These are phyloP conservation scores for Lordiphosa collinella DNA, from an alignment of 1,140 invertebrate species.

Conservation along the genomic window DNA sequence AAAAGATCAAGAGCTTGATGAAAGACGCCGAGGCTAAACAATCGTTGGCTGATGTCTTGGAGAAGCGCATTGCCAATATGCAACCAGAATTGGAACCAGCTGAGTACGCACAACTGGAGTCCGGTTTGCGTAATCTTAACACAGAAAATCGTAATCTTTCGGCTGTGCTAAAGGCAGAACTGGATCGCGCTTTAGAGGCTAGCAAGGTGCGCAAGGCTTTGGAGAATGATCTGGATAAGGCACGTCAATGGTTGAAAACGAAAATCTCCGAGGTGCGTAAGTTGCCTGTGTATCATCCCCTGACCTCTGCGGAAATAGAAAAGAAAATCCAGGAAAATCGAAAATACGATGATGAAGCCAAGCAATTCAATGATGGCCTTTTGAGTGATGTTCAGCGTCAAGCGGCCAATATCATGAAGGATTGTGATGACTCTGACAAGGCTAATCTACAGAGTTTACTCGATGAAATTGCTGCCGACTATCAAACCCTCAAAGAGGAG, in stretches of 20 bases:
- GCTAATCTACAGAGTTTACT: constrained; percentile 84
- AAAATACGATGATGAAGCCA: constrained; percentile 87
- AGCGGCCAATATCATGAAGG: constrained; percentile 87
- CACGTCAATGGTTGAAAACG: constrained; percentile 88
- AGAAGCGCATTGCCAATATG: constrained; percentile 90
- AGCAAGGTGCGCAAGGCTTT: constrained; percentile 87
- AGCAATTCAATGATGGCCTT: constrained; percentile 88
- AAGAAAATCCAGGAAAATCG: constrained; percentile 88
- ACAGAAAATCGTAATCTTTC: constrained; percentile 87
- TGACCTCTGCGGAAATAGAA: constrained; percentile 87
- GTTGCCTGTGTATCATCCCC: constrained; percentile 86
- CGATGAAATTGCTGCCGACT: constrained; percentile 85
- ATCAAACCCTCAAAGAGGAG: constrained; percentile 85
- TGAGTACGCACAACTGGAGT: constrained; percentile 87
- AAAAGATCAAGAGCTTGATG: constrained; percentile 85
- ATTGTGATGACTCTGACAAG: constrained; percentile 88
- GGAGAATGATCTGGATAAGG: constrained; percentile 88
- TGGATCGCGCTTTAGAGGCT: constrained; percentile 85
- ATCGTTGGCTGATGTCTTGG: constrained; percentile 88
- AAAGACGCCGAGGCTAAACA: constrained; percentile 93
- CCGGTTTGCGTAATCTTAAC: constrained; percentile 83
- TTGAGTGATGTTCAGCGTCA: constrained; percentile 88
- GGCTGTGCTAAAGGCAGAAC: constrained; percentile 86
- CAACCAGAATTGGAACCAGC: constrained; percentile 90
- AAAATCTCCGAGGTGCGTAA: constrained; percentile 89